Conservation (phyloP, 2,888 invertebrate species). For the Cheilosia scutellata region DNA sequence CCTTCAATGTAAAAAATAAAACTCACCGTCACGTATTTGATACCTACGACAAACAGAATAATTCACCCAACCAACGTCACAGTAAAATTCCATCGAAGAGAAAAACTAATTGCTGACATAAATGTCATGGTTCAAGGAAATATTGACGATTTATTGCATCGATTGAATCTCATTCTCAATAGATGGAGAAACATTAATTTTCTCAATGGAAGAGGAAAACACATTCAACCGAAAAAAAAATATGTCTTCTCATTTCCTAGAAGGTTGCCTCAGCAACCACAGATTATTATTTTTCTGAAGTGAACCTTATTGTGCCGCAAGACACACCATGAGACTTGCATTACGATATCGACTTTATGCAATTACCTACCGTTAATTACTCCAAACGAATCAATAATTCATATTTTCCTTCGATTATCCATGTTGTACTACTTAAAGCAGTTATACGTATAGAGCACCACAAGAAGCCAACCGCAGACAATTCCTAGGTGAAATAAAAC, state of each 20-base stretch:
- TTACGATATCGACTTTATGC: constrained; percentile 18
- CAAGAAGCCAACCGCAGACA: constrained; percentile 9
- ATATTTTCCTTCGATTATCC: constrained; percentile 22
- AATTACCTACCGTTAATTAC: constrained; percentile 67
- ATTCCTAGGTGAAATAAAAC: constrained; percentile 28
- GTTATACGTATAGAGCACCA: not conserved
- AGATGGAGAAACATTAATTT: not conserved
- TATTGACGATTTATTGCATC: not conserved
- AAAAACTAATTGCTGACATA: constrained; percentile 23
- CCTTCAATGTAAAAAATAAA: no score
- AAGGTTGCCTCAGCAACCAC: not conserved
- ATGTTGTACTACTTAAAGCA: not conserved
- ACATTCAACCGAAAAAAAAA: constrained; percentile 4
- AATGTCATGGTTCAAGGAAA: constrained; percentile 35
- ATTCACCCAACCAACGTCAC: no score
- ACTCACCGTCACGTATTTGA: no score
- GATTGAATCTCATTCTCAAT: not conserved
- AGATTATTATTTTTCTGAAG: not conserved
- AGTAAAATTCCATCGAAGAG: not conserved
- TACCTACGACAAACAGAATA: no score
- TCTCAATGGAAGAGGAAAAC: constrained; percentile 11
- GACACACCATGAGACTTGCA: constrained; percentile 22
- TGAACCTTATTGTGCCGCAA: constrained; percentile 13
- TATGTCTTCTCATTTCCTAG: constrained; percentile 7
- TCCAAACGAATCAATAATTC: constrained; percentile 63